Evolutionary conservation across 64 coral and sea anemone genomes (phyloP).

Genomic region (Hydrozoanthus tunicans): DNA sequence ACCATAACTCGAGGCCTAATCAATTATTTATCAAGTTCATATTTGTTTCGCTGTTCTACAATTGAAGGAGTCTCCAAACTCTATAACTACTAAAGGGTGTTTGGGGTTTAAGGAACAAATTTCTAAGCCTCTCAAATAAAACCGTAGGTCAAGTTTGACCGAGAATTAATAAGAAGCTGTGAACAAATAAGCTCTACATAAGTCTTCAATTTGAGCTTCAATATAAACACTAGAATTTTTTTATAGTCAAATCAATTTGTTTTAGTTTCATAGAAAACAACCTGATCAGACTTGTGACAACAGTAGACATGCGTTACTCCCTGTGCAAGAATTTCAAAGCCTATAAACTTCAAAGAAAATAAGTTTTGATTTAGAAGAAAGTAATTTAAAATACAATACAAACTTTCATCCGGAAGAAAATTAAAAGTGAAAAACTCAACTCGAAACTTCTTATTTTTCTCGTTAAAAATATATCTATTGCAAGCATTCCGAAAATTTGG

Average conservation of each 20-base stretch:
- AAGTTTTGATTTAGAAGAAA: no score
- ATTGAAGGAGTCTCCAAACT: background rate
- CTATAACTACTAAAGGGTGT: background rate
- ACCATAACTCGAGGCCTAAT: background rate
- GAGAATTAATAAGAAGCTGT: no score
- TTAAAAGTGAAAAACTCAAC: no score
- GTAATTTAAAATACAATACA: no score
- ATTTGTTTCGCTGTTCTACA: background rate
- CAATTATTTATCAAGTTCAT: slow-evolving; percentile 30
- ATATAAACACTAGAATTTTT: background rate
- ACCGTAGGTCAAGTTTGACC: no score
- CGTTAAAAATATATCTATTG: background rate
- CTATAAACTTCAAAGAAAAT: no score
- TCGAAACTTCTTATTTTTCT: background rate
- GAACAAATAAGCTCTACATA: background rate
- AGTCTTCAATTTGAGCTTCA: background rate
- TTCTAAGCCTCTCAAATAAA: no score
- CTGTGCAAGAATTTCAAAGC: no score
- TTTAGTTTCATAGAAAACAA: no score
- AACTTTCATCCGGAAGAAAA: no score
- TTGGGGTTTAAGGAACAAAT: background rate
- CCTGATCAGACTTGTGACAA: no score
- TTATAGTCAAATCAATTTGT: background rate
- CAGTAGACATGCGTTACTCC: no score
- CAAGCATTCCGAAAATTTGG: background rate